These are phyloP conservation scores for Sebastolobus alascanus DNA, from an alignment of 2,797 vertebrate genomes.

Conservation along the genomic window DNA sequence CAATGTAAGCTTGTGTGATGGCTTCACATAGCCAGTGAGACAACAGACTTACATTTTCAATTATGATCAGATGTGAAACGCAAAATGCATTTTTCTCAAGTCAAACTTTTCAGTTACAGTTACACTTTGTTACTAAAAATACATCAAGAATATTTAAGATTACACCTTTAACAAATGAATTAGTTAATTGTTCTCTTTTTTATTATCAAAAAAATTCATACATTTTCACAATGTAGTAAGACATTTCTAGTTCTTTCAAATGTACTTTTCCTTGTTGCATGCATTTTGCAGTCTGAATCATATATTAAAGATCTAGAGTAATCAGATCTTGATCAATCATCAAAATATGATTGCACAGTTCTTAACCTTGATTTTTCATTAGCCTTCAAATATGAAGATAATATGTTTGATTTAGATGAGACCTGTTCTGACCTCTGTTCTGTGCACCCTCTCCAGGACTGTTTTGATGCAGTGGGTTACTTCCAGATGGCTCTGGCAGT, in stretches of 20 bases:
- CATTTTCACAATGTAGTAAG: not conserved
- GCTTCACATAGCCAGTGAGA: no score
- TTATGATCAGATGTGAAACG: not conserved
- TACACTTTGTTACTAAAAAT: not conserved
- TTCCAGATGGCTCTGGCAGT: constrained; percentile 94
- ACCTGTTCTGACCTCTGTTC: not conserved
- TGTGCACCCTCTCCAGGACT: constrained; percentile 85
- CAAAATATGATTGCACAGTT: not conserved
- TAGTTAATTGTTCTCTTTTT: not conserved
- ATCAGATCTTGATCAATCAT: no score
- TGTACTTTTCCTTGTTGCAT: not conserved
- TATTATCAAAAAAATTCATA: not conserved
- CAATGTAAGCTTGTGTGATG: no score
- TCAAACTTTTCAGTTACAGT: not conserved
- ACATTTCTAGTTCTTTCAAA: not conserved
- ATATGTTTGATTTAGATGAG: not conserved
- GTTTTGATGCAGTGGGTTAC: constrained; percentile 91
- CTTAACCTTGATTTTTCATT: not conserved
- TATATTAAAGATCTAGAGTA: no score
- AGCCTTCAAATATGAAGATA: not conserved
- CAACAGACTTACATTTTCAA: not conserved
- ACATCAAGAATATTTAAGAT: not conserved
- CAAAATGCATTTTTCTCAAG: not conserved
- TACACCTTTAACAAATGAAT: not conserved
- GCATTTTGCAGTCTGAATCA: not conserved